Conservation (phyloP, 2,797 vertebrate species). For the Sebastes glaucus region DNA sequence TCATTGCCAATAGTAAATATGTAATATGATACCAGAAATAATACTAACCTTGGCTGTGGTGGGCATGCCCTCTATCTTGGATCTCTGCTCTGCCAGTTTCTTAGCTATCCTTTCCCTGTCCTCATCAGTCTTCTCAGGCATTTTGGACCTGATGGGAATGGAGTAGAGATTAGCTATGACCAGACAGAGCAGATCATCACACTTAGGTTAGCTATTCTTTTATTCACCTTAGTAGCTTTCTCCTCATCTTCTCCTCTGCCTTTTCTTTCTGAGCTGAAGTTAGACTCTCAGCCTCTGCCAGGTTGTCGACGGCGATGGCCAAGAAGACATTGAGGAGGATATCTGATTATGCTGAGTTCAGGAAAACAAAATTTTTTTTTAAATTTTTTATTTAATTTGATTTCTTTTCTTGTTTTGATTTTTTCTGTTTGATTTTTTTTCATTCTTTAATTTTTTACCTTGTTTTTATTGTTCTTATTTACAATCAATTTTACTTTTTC, state of each 20-base stretch:
- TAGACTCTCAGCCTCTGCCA: conserved; percentile 95
- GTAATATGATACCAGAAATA: conserved; percentile 8
- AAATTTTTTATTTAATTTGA: too few species aligned
- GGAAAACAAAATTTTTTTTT: conserved; percentile 57
- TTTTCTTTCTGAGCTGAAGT: conserved; percentile 96
- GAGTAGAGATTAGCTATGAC: neutral
- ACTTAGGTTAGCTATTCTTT: neutral
- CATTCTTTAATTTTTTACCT: too few species aligned
- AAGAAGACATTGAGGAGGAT: conserved; percentile 98
- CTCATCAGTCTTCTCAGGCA: conserved; percentile 91
- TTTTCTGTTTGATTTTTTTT: too few species aligned
- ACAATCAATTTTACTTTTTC: too few species aligned
- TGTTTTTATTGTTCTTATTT: neutral
- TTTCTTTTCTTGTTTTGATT: too few species aligned
- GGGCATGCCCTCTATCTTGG: conserved; percentile 91
- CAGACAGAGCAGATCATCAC: neutral
- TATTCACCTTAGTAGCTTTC: conserved; percentile 88
- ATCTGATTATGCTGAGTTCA: conserved; percentile 79
- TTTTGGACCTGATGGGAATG: conserved; percentile 80
- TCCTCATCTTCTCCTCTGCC: conserved; percentile 88
- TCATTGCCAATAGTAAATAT: neutral
- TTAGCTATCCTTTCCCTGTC: conserved; percentile 89
- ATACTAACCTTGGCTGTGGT: conserved; percentile 93
- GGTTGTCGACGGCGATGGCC: conserved; percentile 97
- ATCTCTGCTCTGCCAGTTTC: conserved; percentile 92